Evolutionary conservation across 2,888 invertebrate species (phyloP).

Genomic region (Molorchus minor): DNA sequence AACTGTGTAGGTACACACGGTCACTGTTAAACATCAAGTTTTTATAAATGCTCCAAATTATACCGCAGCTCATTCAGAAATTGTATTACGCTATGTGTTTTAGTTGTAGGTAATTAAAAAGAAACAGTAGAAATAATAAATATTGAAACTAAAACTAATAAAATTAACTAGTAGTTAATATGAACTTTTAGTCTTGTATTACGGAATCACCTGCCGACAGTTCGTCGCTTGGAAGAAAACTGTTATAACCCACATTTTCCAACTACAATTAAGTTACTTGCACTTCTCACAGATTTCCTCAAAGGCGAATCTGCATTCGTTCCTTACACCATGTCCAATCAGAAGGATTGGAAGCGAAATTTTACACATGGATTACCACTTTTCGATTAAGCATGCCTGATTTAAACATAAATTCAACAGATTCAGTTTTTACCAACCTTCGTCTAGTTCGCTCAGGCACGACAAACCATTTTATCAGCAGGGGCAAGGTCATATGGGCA

Average conservation of each 20-base stretch:
- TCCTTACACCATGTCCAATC: slow-evolving; percentile 9
- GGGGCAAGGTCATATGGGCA: neutral
- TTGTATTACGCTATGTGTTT: too few relatives aligned
- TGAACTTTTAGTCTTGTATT: too few relatives aligned
- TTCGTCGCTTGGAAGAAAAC: slow-evolving; percentile 26
- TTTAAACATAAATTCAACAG: slow-evolving; percentile 45
- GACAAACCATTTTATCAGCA: too few relatives aligned
- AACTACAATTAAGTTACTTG: slow-evolving; percentile 21
- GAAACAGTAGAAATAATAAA: too few relatives aligned
- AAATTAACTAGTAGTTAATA: too few relatives aligned
- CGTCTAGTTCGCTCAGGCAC: neutral
- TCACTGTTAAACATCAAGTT: too few relatives aligned
- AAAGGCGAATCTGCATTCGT: slow-evolving; percentile 5
- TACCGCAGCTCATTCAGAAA: too few relatives aligned
- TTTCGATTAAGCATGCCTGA: slow-evolving; percentile 48
- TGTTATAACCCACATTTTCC: slow-evolving; percentile 16
- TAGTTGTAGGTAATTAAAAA: too few relatives aligned
- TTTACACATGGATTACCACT: slow-evolving; percentile 49
- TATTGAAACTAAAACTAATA: too few relatives aligned
- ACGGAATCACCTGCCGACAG: neutral
- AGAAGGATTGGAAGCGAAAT: slow-evolving; percentile 38
- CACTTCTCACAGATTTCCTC: slow-evolving; percentile 11
- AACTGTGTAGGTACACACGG: too few relatives aligned
- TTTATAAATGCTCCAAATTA: too few relatives aligned
- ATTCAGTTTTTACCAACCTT: slow-evolving; percentile 40